Base-by-base conservation (phyloP, 2,797 vertebrate genomes). In the Phrynocephalus forsythii region DNA sequence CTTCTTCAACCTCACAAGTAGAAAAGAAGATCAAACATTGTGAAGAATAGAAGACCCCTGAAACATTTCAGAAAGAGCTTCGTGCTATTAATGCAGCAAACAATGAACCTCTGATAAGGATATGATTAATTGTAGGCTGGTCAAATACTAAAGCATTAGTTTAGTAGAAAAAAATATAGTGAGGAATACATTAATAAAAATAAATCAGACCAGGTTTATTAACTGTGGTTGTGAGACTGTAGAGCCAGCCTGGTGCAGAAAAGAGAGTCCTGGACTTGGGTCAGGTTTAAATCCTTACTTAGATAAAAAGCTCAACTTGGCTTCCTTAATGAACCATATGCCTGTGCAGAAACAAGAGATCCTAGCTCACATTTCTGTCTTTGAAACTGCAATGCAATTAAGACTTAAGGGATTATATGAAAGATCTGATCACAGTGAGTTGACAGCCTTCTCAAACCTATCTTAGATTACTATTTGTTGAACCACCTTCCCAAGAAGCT, bases 1-100 rank as follows among this genome's bases (percentile, higher is more conserved):
- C 91, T 68, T 93, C 95, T 86, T 97, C 95, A 16, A 88, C 88
- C 96, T 97, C 90, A 68, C 6, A 67, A 76, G 85, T 6, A 78
- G 50, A 68, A 13, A 86, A 94, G 67, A 13, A 24, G n/a, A 80
- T 84, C 63, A 28, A 44, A n/a, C 1, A 22, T 79, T 2, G 50
- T 1, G 15, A 75, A 30, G 88, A 26, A 82, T 66, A 76, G 0
- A 38, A 78, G 85, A 60, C 5, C 56, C 72, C 48, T 33, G 69
- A 84, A 38, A 87, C 38, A 13, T 26, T n/a, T 1, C n/a, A 16
- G 1, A 3, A 75, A 91, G 71, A 66, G 68, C 28, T 18, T 91
- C 33, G 66, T 9, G 0, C 44, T 33, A 80, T 30, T 66, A 76
- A 50, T 89, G 18, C 10, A 84, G n/a, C 67, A 88, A 83, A 67